Conservation (phyloP, 2,113 vertebrate species). For the Perccottus glenii region DNA sequence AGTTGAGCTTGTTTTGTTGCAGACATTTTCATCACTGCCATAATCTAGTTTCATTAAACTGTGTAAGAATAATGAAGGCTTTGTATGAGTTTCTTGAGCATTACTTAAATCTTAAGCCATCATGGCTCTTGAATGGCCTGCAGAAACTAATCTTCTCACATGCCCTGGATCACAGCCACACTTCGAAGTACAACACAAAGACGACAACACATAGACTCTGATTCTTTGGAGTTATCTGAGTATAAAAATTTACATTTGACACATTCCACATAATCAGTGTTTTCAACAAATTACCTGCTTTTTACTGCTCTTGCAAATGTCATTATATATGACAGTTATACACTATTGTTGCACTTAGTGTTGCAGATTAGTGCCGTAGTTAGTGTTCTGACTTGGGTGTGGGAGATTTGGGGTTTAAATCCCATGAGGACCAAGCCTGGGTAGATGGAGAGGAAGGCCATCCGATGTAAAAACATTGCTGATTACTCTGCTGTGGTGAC, state of each 20-base stretch:
- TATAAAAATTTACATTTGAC: not conserved
- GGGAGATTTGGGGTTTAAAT: no score
- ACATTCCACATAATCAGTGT: not conserved
- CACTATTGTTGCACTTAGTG: no score
- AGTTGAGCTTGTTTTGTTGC: not conserved
- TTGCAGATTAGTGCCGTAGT: no score
- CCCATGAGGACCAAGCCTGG: no score
- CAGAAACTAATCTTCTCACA: slow-evolving; percentile 40
- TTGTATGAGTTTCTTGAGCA: slow-evolving; percentile 59
- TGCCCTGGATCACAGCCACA: slow-evolving; percentile 30
- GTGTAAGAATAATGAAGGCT: slow-evolving; percentile 54
- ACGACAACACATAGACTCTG: no score
- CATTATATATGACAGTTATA: no score
- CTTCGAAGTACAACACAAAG: slow-evolving; percentile 2
- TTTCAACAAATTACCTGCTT: not conserved
- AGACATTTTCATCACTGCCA: not conserved
- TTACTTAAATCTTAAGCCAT: slow-evolving; percentile 41
- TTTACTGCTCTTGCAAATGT: not conserved
- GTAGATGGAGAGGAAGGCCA: no score
- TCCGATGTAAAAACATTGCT: no score
- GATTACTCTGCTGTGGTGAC: no score
- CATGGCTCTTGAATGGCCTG: slow-evolving; percentile 19
- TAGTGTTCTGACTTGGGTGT: no score
- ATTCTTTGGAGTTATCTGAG: no score
- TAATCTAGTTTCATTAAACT: slow-evolving; percentile 47